Base-by-base conservation (phyloP, 2,888 invertebrate species). In the Boloria selene region DNA sequence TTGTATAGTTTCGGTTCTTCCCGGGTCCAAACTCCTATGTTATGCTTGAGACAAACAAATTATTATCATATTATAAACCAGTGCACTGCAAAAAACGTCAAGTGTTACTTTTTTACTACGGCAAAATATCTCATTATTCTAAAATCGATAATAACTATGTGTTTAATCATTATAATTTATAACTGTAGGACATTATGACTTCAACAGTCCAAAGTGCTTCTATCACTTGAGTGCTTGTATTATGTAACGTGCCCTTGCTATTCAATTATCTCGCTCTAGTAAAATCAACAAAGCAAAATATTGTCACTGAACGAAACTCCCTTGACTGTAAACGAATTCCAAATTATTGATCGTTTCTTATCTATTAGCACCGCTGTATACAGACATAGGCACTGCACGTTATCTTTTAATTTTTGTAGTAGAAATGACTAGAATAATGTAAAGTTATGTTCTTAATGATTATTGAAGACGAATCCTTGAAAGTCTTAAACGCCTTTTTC, bases 261-360 rank as follows among this genome's bases (percentile, higher is more conserved):
- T 45, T 42, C 14, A 18, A 56, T 44, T 44, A 45, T 45, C n/a
- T 56, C 18, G n/a, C 44, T 10, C 22, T 44, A 56, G 55, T n/a
- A 10, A 38, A 38, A 38, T 38, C 44, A 44, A 44, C 22, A 44
- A 45, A 22, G 10, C 44, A 22, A n/a, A 22, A n/a, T 22, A 18
- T 44, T 22, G n/a, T 6, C 55, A 7, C 17, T 44, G 22, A 44
- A 6, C 4, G 13, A 44, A 56, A 44, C 44, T 7, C 22, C 10
- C 10, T 5, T n/a, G 22, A 18, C 22, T 44, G 42, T 22, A 44
- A 45, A 44, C 2, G 44, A 56, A 44, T 22, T 22, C 22, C 44
- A 56, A 44, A 56, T 45, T 56, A 56, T 56, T 44, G 55, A 56
- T 56, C 55, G 18, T n/a, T 45, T n/a, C 44, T 56, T 45, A 56